Percentiles rank a stretch among this genome's conserved stretches.
Conservation (phyloP, 2,797 vertebrate genomes). For the Ptychobarbus kaznakovi region DNA sequence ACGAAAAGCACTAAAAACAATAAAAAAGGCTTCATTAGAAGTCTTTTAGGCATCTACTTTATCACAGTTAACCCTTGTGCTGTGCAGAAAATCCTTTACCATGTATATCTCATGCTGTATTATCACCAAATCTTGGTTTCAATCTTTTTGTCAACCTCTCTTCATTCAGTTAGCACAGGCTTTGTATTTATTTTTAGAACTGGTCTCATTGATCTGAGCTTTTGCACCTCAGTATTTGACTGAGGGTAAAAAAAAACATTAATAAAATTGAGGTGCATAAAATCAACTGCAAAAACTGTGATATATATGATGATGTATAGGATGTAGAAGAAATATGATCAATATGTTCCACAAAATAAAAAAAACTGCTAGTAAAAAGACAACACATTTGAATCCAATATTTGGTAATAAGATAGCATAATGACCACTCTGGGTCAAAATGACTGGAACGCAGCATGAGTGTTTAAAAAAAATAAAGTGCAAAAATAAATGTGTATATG, state of each 20-base stretch:
- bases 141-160: not conserved
- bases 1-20: not conserved
- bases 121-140: too few species aligned
- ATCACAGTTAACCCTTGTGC: not conserved
- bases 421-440: not conserved
- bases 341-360: too few species aligned
- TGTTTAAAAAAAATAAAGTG: too few species aligned
- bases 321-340: too few species aligned
- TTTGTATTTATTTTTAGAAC: not conserved
- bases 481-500: not conserved
- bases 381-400: too few species aligned
- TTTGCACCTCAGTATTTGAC: not conserved
- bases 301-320: too few species aligned
- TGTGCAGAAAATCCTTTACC: too few species aligned
- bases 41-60: not conserved
- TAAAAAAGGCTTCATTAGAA: too few species aligned
- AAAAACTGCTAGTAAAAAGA: too few species aligned
- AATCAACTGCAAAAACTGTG: too few species aligned
- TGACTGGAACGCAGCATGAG: not conserved
- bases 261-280: not conserved
- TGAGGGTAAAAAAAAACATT: not conserved
- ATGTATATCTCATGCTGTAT: too few species aligned
- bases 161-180: not conserved
- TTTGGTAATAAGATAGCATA: too few species aligned
- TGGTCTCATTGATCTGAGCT: not conserved